phyloP scores from a whole-genome alignment of 2,888 invertebrate genomes.

The Rambutsinella grinnellia region DNA sequence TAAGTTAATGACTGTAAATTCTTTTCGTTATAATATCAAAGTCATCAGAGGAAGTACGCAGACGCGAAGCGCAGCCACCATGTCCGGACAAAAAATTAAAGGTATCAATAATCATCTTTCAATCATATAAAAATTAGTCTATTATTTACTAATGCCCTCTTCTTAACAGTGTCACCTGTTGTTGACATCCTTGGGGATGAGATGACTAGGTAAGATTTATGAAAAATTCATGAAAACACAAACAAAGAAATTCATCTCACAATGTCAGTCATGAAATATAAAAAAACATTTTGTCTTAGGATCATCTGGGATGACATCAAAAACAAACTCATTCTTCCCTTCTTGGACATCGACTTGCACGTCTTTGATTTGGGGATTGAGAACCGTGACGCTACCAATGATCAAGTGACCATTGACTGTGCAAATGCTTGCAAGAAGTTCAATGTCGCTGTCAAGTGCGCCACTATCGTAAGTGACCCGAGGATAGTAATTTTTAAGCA shows the following conservation, averaged over 20 bases:
- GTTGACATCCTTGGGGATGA: conserved; percentile 96
- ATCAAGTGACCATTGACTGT: conserved; percentile 96
- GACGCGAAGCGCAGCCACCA: neutral
- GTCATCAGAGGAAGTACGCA: neutral
- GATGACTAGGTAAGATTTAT: conserved; percentile 76
- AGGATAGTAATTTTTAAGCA: neutral
- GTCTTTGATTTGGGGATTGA: conserved; percentile 96
- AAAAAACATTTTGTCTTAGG: conserved; percentile 69
- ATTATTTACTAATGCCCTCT: neutral
- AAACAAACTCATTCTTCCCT: conserved; percentile 95
- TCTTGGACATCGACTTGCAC: conserved; percentile 94
- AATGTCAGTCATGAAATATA: too few species aligned
- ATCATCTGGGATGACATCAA: conserved; percentile 99
- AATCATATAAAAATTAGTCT: neutral
- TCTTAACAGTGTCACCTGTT: conserved; percentile 79
- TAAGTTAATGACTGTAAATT: too few species aligned
- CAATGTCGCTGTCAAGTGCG: conserved; percentile 99
- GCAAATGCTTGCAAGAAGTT: conserved; percentile 97
- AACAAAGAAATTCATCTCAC: too few species aligned
- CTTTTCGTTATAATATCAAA: too few species aligned
- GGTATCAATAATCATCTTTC: conserved; percentile 7
- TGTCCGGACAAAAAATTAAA: conserved; percentile 37
- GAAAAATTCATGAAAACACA: too few species aligned
- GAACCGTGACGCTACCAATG: conserved; percentile 92
- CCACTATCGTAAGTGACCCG: conserved; percentile 71